phyloP scores from a whole-genome alignment of 2,797 vertebrate genomes.

The Dipus sagitta region DNA sequence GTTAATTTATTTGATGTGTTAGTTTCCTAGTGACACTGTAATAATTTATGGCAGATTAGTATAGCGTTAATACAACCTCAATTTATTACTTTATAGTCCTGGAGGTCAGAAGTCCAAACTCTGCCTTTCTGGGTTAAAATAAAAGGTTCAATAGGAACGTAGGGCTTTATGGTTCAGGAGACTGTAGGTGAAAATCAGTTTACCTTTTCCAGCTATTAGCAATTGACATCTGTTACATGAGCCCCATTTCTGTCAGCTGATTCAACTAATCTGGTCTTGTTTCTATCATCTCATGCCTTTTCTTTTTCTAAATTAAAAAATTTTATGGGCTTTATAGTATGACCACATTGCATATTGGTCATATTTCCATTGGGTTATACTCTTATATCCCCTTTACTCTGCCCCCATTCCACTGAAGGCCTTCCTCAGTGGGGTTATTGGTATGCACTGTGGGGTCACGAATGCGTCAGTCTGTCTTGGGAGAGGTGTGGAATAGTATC shows the following conservation, averaged over 20 bases:
- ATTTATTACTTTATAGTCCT: background rate
- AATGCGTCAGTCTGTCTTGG: too few species aligned
- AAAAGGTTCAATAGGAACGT: background rate
- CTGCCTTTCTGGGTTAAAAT: conserved; percentile 23
- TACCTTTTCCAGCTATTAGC: background rate
- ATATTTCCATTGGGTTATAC: too few species aligned
- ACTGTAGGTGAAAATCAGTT: background rate
- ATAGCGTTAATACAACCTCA: background rate
- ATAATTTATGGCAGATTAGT: background rate
- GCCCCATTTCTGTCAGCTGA: background rate
- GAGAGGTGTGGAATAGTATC: too few species aligned
- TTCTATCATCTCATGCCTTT: too few species aligned
- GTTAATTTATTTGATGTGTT: background rate
- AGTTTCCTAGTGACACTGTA: conserved; percentile 20
- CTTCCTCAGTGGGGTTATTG: too few species aligned
- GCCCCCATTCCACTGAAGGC: too few species aligned
- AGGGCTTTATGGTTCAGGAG: background rate
- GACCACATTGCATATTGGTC: too few species aligned
- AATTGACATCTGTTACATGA: background rate
- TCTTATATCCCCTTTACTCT: too few species aligned
- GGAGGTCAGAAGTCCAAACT: background rate
- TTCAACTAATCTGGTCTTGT: background rate
- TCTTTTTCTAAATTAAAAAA: too few species aligned
- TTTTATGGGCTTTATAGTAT: too few species aligned
- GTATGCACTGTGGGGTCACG: too few species aligned